Evolutionary conservation across 2,113 vertebrate genomes (phyloP).

Genomic region (Okapia johnstoni): DNA sequence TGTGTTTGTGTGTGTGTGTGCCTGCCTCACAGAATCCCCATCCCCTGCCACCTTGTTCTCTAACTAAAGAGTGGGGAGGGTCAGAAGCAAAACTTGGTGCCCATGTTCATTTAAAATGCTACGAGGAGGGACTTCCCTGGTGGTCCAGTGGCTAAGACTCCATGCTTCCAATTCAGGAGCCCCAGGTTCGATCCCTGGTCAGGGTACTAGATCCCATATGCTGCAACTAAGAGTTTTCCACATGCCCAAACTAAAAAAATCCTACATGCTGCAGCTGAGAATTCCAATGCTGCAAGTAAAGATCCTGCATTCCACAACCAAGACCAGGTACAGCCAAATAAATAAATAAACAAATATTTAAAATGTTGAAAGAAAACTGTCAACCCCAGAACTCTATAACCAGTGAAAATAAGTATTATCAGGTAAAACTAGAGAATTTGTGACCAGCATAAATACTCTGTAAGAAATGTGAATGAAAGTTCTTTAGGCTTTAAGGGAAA

Average conservation of each 20-base stretch:
- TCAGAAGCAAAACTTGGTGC: neutral
- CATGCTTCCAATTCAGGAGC: neutral
- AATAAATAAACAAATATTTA: neutral
- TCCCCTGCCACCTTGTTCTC: neutral
- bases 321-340: neutral
- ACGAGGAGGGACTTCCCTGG: neutral
- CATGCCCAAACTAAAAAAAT: neutral
- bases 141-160: neutral
- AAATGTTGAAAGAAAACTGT: neutral
- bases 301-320: neutral
- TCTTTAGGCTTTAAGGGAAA: neutral
- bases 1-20: fast-evolving
- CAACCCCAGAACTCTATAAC: neutral
- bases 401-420: neutral
- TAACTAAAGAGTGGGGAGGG: neutral
- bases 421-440: neutral
- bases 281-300: neutral
- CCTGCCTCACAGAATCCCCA: neutral
- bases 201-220: neutral
- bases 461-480: neutral
- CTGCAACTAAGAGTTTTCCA: neutral
- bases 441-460: neutral
- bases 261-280: neutral
- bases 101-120: neutral
- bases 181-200: neutral